A percentile compares a stretch with the other conserved stretches of the same genome.
phyloP scores from a whole-genome alignment of 2,113 vertebrate genomes.

The Loxodonta africana region DNA sequence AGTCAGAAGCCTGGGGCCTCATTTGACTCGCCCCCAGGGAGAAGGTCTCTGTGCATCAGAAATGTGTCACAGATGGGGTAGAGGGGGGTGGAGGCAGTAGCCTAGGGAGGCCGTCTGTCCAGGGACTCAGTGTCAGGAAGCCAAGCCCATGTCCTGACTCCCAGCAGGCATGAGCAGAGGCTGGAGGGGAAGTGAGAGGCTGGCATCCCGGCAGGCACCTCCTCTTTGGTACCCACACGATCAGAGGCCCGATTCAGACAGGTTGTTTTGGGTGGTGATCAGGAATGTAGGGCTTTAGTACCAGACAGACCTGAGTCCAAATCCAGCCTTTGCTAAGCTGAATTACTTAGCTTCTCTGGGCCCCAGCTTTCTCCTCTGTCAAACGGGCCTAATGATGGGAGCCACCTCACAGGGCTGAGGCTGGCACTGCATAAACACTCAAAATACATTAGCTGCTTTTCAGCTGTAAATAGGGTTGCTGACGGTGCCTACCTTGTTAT shows the following conservation, averaged over 20 bases:
- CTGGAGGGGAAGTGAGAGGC: not conserved
- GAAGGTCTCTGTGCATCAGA: not conserved
- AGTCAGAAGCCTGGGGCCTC: not conserved
- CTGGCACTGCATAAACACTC: not conserved
- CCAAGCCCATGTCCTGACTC: not conserved
- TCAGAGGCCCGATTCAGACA: not conserved
- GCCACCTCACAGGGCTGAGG: not conserved
- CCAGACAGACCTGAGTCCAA: not conserved
- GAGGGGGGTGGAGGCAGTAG: fast-evolving
- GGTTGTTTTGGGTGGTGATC: not conserved
- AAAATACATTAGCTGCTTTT: not conserved
- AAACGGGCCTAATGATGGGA: not conserved
- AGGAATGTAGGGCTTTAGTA: not conserved
- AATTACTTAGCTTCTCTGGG: not conserved
- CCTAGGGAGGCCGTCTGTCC: not conserved
- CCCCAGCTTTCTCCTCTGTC: not conserved
- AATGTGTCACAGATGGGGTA: not conserved
- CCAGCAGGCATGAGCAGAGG: not conserved
- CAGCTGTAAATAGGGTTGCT: not conserved
- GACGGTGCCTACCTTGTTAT: not conserved
- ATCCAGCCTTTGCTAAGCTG: not conserved
- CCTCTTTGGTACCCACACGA: not conserved
- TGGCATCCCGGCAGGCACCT: not conserved
- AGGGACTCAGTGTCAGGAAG: not conserved
- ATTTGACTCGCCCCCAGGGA: not conserved